Evolutionary conservation across 2,797 vertebrate species (phyloP).

Genomic region (Xyrichtys novacula): DNA sequence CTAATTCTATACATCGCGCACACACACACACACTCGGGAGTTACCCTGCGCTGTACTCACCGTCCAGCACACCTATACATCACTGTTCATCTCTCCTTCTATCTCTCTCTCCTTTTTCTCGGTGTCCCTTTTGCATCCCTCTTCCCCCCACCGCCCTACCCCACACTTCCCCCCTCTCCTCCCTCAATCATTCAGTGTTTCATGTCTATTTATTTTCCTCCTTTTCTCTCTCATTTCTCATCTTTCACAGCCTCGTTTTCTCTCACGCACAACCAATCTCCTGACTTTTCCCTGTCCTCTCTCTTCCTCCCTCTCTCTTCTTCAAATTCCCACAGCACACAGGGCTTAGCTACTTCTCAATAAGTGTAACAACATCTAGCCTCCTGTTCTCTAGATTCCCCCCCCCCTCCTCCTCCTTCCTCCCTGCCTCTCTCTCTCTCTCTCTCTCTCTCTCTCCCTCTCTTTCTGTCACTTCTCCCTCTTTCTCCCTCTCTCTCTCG

Average conservation of each 20-base stretch:
- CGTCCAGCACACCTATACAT: constrained; percentile 65
- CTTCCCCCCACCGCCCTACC: constrained; percentile 2
- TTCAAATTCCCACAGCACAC: constrained; percentile 58
- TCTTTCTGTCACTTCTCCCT: constrained; percentile 54
- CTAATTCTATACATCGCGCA: constrained; percentile 63
- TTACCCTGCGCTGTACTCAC: constrained; percentile 37
- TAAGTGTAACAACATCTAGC: constrained; percentile 62
- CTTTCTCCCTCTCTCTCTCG: constrained; percentile 47
- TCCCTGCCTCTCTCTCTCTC: not conserved
- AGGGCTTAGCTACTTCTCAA: constrained; percentile 58
- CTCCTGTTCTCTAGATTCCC: constrained; percentile 33
- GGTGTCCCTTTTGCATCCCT: constrained; percentile 32
- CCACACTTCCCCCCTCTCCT: not conserved
- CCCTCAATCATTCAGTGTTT: constrained; percentile 38
- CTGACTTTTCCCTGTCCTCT: not conserved
- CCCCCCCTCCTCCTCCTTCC: not conserved
- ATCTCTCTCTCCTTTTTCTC: constrained; percentile 27
- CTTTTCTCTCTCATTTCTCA: constrained; percentile 45
- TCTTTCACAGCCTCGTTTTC: constrained; percentile 27
- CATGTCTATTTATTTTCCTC: constrained; percentile 54
- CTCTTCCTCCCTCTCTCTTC: constrained; percentile 30
- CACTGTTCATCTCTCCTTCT: constrained; percentile 54
- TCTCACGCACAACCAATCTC: constrained; percentile 18
- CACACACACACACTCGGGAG: constrained; percentile 59
- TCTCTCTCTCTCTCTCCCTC: not conserved